phyloP scores from a whole-genome alignment of 2,888 invertebrate species.

The Ethmia dodecea region DNA sequence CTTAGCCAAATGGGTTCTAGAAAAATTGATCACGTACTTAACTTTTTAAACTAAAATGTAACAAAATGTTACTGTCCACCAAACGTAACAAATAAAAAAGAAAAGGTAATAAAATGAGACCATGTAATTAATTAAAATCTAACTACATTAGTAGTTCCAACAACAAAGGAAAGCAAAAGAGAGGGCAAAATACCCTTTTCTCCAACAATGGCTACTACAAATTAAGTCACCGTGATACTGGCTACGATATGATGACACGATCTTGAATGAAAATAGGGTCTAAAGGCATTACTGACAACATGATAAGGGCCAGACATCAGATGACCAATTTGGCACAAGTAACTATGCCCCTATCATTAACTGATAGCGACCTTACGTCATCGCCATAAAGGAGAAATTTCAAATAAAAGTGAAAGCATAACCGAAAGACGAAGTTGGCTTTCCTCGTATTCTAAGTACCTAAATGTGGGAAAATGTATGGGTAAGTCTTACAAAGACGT shows the following conservation, averaged over 20 bases:
- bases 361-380: conserved; percentile 1
- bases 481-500: conserved; percentile 27
- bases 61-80: too few species aligned
- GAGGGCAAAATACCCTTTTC: too few species aligned
- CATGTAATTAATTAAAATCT: too few species aligned
- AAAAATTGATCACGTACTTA: too few species aligned
- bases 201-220: conserved; percentile 6
- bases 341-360: not conserved
- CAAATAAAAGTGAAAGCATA: not conserved
- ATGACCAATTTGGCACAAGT: conserved; percentile 7
- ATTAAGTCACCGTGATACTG: conserved; percentile 15
- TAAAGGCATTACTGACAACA: conserved; percentile 16
- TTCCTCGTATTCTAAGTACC: conserved; percentile 29
- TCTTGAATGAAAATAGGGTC: conserved; percentile 11
- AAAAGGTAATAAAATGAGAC: too few species aligned
- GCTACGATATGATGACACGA: conserved; percentile 8
- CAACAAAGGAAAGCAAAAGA: too few species aligned
- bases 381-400: conserved; percentile 4
- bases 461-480: conserved; percentile 35
- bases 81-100: too few species aligned
- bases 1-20: too few species aligned
- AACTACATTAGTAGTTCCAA: too few species aligned
- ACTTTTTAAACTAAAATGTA: too few species aligned
- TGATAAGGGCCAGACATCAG: conserved; percentile 24
- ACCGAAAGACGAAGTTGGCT: conserved; percentile 9